Base-by-base conservation (phyloP, 2,888 invertebrate species). In the Ditula angustiorana region DNA sequence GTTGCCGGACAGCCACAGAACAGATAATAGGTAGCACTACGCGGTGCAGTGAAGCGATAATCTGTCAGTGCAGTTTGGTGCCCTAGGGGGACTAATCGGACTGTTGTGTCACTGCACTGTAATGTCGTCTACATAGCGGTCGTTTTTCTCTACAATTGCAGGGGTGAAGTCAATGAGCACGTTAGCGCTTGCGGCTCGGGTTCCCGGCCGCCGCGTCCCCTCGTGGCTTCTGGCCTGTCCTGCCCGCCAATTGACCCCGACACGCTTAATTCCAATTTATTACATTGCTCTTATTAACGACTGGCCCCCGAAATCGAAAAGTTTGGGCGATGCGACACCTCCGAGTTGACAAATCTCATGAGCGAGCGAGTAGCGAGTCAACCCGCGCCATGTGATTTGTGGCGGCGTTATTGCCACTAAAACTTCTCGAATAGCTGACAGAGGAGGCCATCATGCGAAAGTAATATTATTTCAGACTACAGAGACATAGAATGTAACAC, bases 201-300 rank as follows among this genome's bases (percentile, higher is more conserved):
- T 28, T 28, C 5, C 19, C 21, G 24, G 7, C 2, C 41, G n/a
- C n/a, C n/a, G 49, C n/a, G 41, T 21, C 46, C 58, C 33, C 52
- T 5, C 61, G 63, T 28, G 49, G 44, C 50, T 28, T 30, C 23
- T 30, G 21, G 24, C 47, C 56, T 35, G 16, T 37, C 30, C 59
- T n/a, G 30, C 30, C 26, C 56, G 30, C 24, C 61, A 64, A 58
- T 68, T 68, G 67, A 69, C 68, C 69, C 58, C 58, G 41, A 46
- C 60, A 49, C 61, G 57, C 11, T 65, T 63, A 61, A 64, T 56
- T 66, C 59, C 56, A 66, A 69, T 68, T 66, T 56, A 64, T 58
- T 37, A 35, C 53, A 33, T 35, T 49, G 35, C 26, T 41, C 35
- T 53, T 53, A 52, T 58, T 61, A 52, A 58, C 52, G 41, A 16